These are phyloP conservation scores for Chloromyia formosa DNA, from an alignment of 2,888 invertebrate genomes.

Conservation along the genomic window DNA sequence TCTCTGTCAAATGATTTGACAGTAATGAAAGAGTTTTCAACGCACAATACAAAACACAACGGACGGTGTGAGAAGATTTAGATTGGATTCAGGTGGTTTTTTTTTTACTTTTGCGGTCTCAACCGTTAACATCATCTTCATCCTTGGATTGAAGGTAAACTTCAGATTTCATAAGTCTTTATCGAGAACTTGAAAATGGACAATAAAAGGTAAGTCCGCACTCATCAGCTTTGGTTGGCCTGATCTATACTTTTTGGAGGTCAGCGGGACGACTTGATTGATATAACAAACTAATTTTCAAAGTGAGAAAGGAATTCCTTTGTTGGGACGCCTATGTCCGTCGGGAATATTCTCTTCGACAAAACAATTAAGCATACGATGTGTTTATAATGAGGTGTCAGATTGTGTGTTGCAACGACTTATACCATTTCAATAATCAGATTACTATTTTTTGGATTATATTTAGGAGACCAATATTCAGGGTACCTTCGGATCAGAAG, in stretches of 20 bases:
- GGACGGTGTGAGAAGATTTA: conserved; percentile 25
- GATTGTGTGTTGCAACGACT: neutral
- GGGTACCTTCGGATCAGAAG: too few species aligned
- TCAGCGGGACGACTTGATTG: neutral
- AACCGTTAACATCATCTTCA: neutral
- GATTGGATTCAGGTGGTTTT: neutral
- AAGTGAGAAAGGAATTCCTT: conserved; percentile 17
- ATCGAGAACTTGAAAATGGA: neutral
- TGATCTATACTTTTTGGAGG: neutral
- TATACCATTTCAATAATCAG: neutral
- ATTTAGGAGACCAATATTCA: neutral
- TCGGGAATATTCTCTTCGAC: neutral
- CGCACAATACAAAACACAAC: neutral
- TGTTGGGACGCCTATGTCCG: neutral
- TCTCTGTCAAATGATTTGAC: conserved; percentile 41
- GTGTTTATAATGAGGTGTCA: conserved; percentile 1
- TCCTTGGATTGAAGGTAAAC: neutral
- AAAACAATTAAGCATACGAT: neutral
- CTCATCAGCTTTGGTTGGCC: neutral
- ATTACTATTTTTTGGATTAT: neutral
- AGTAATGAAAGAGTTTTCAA: conserved; percentile 28
- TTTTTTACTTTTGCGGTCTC: neutral
- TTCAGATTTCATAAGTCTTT: neutral
- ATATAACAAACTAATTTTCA: conserved; percentile 30
- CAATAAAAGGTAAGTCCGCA: too few species aligned